Conservation (phyloP, 2,113 vertebrate genomes). For the Puntigrus tetrazona region DNA sequence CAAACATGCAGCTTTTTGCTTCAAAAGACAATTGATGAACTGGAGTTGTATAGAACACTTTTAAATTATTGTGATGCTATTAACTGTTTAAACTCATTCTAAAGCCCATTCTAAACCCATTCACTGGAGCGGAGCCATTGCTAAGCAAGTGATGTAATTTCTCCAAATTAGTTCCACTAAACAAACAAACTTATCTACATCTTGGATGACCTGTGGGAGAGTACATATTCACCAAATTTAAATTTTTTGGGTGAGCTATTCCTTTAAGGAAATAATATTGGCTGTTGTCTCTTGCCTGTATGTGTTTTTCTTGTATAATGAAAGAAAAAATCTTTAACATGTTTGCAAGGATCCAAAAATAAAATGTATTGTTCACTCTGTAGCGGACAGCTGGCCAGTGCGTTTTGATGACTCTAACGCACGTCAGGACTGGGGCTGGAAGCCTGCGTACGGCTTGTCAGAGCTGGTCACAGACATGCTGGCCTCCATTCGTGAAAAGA, state of each 20-base stretch:
- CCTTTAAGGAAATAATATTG: background rate
- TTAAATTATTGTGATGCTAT: background rate
- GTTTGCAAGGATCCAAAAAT: background rate
- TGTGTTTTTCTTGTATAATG: background rate
- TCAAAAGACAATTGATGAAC: background rate
- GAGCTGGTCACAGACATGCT: slow-evolving; percentile 76
- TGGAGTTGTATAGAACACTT: background rate
- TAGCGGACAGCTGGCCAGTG: slow-evolving; percentile 79
- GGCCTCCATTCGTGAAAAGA: slow-evolving; percentile 63
- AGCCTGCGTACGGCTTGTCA: slow-evolving; percentile 66
- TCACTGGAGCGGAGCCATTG: background rate
- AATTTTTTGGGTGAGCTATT: background rate
- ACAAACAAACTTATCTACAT: background rate
- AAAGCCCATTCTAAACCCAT: too few relatives aligned
- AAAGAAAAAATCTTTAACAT: too few relatives aligned
- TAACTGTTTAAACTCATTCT: background rate
- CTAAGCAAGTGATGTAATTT: background rate
- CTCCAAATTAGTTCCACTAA: background rate
- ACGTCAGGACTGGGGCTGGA: slow-evolving; percentile 76
- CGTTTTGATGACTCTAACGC: slow-evolving; percentile 78
- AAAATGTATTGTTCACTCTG: background rate
- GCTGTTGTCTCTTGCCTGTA: background rate
- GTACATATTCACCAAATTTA: background rate
- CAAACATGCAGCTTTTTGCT: background rate
- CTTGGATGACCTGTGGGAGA: background rate